Evolutionary conservation across 2,888 invertebrate species (phyloP).

Genomic region (Eupithecia centaureata): DNA sequence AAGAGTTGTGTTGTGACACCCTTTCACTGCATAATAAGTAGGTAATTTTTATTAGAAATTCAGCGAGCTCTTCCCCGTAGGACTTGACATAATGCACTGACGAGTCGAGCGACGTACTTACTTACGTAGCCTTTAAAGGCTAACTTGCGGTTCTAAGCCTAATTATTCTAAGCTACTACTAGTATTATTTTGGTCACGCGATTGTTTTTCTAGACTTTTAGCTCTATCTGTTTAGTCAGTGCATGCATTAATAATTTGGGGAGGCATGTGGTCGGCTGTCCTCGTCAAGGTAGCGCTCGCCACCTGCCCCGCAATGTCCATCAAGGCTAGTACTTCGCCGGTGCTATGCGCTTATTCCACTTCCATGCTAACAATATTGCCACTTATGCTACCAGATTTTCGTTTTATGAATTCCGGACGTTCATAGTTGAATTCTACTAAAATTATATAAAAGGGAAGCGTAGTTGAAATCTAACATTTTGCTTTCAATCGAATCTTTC

Average conservation of each 20-base stretch:
- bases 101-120: no score
- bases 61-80: no score
- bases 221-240: not conserved
- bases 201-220: not conserved
- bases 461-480: not conserved
- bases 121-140: no score
- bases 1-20: no score
- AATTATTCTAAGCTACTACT: no score
- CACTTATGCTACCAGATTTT: not conserved
- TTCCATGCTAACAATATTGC: not conserved
- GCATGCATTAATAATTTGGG: not conserved
- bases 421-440: not conserved
- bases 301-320: not conserved
- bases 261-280: not conserved
- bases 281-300: not conserved
- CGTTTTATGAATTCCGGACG: not conserved
- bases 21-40: no score
- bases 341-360: not conserved
- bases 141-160: no score
- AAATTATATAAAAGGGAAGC: not conserved
- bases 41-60: no score
- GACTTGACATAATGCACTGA: no score
- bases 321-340: not conserved
- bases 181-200: not conserved
- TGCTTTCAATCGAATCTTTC: not conserved